Evolutionary conservation across 1,140 invertebrate species (phyloP), one percentile per base, ranked within the genome.

Genomic region (Mercenaria mercenaria): DNA sequence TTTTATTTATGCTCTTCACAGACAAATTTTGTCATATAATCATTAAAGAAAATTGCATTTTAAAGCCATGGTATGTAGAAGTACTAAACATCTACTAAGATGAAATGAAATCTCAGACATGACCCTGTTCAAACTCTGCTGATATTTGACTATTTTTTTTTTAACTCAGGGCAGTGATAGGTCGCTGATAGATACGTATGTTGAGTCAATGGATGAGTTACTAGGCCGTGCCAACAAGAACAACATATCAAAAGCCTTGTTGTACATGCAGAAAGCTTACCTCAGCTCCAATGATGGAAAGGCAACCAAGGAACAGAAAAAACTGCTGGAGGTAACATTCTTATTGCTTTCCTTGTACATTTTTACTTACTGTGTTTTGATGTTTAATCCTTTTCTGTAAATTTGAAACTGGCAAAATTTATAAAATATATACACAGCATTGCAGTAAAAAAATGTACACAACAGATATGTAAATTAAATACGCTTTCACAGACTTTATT

Each of bases 181-280:
- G 26, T 82, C 88, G 4, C 47, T 89, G 29, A n/a, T 83, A 20
- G 88, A 89, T 23, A 41, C 74, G 18, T 92, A 93, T 85, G 89
- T 94, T 13, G 93, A 94, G 67, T 89, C 77, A 18, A 94, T 92
- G 89, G 92, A 94, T 13, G 95, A 95, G 47, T 90, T 95, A 4
- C 67, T 91, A 43, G 59, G 61, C 13, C 37, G 79, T 13, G 95
- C 95, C 86, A 93, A 93, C 88, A 95, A 94, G 72, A 95, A 94
- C 88, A 82, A 90, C 41, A 76, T 96, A 34, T 95, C 94, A 1
- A 94, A 94, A 74, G 91, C 95, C 6, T 76, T 95, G 39, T 92
- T 96, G 0, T 91, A 91, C 87, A 95, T 95, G 93, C 94, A 96
- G 92, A 93, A 89, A 47, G 94, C 95, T 47, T 56, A 93, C 11